These are phyloP conservation scores for Scaptodrosophila lebanonensis DNA, from an alignment of 1,140 invertebrate species.

Conservation along the genomic window DNA sequence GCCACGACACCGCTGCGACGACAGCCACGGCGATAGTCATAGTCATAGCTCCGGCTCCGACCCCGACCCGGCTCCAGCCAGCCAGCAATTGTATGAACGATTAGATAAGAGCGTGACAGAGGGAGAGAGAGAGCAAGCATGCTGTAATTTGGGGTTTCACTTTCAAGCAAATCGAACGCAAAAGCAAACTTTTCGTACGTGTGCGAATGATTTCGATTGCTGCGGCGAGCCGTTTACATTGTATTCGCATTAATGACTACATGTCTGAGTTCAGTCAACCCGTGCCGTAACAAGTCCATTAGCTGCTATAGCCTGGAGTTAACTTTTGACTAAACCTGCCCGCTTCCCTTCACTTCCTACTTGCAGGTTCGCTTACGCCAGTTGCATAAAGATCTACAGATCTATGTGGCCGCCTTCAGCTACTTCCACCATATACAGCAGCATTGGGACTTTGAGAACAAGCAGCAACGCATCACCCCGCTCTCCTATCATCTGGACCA, in stretches of 20 bases:
- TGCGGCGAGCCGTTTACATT: no score
- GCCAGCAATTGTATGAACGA: no score
- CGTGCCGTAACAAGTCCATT: no score
- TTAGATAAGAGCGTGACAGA: not conserved
- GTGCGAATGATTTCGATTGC: no score
- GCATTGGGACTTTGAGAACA: conserved; percentile 35
- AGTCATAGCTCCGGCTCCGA: conserved; percentile 19
- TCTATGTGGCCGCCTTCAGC: conserved; percentile 57
- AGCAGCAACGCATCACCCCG: conserved; percentile 18
- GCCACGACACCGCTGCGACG: conserved; percentile 8
- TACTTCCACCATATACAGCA: conserved; percentile 50
- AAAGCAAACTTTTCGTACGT: no score
- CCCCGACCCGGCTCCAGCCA: conserved; percentile 24
- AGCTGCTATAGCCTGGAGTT: no score
- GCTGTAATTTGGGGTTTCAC: conserved; percentile 25
- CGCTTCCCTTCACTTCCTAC: not conserved
- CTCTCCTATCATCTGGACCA: conserved; percentile 33
- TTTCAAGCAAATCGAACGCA: conserved; percentile 39
- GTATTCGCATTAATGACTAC: no score
- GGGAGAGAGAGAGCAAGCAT: not conserved
- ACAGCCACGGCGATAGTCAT: conserved; percentile 18
- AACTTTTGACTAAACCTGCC: no score
- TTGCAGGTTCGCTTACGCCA: conserved; percentile 50
- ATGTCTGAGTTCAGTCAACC: no score
- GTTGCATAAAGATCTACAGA: conserved; percentile 53